phyloP scores from a whole-genome alignment of 2,888 invertebrate species.

The Tethea ocularis region DNA sequence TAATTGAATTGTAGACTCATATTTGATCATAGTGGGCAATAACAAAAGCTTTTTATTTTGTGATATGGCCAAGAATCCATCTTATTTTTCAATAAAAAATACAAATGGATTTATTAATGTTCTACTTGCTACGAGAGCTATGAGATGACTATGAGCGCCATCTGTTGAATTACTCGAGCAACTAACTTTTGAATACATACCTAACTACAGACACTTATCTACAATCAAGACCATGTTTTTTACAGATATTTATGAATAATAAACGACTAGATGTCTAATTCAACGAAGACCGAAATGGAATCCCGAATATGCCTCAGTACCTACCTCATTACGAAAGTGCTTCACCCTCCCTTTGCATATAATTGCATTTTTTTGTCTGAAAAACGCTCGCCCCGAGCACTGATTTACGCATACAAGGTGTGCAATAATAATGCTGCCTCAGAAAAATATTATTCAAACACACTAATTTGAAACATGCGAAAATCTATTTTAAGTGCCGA shows the following conservation, averaged over 20 bases:
- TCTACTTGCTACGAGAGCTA: not conserved
- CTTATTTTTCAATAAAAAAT: no score
- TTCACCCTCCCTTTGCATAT: conserved; percentile 70
- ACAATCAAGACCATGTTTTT: not conserved
- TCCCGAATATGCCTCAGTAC: conserved; percentile 56
- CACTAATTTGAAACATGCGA: conserved; percentile 32
- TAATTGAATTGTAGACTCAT: no score
- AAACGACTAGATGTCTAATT: not conserved
- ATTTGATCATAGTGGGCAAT: no score
- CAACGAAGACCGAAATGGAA: conserved; percentile 31
- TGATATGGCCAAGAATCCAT: no score
- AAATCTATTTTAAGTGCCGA: conserved; percentile 44
- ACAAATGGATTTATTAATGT: not conserved
- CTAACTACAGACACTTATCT: not conserved
- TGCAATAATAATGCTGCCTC: conserved; percentile 80
- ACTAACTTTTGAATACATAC: not conserved
- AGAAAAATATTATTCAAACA: conserved; percentile 74
- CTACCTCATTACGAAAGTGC: conserved; percentile 61
- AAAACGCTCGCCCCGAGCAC: conserved; percentile 77
- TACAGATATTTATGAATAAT: not conserved
- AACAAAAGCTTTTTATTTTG: no score
- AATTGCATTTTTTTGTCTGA: conserved; percentile 82
- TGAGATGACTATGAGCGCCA: not conserved
- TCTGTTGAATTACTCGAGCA: not conserved
- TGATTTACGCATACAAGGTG: conserved; percentile 84